Base-by-base conservation (phyloP, 2,888 invertebrate genomes). In the Brachylomia viminalis region DNA sequence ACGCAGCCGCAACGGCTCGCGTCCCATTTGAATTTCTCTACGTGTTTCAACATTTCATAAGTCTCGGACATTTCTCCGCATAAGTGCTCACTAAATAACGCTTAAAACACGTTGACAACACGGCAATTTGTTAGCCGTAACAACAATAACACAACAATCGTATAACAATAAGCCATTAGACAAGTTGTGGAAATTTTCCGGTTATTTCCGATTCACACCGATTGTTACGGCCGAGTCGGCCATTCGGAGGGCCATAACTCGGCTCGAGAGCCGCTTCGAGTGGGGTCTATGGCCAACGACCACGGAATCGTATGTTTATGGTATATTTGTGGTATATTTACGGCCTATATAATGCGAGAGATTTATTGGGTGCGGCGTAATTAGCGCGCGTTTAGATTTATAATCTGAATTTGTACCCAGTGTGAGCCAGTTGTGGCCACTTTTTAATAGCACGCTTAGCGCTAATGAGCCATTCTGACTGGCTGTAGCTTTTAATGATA, bases 101-200 rank as follows among this genome's bases (percentile, higher is more conserved):
- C 90, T 93, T 92, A 91, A 91, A 93, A 92, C 90, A 92, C 92
- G 92, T 92, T 91, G 91, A 92, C 92, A 92, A 92, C 90, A 89
- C 90, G 86, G 90, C 92, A 90, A 91, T 92, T 92, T 92, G 92
- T 93, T 91, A 90, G 90, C 85, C 86, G 87, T 90, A 90, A 93
- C 91, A 90, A 90, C 90, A 91, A 92, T 90, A 91, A 92, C 89
- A 91, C 91, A 90, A 91, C 92, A 91, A 91, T 92, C 86, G 89
- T 90, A 94, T 94, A 96, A 96, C 95, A 96, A 95, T 96, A 95
- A 94, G 93, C 95, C 93, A 96, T 96, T 96, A 96, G 96, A 95
- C 94, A 95, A 93, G 92, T 94, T 93, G 95, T 93, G 92, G 94
- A 95, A 94, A 96, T 96, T 96, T 96, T 95, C 96, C 95, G 95